These are phyloP conservation scores for Marisa cornuarietis DNA, from an alignment of 1,140 invertebrate species.

Conservation along the genomic window DNA sequence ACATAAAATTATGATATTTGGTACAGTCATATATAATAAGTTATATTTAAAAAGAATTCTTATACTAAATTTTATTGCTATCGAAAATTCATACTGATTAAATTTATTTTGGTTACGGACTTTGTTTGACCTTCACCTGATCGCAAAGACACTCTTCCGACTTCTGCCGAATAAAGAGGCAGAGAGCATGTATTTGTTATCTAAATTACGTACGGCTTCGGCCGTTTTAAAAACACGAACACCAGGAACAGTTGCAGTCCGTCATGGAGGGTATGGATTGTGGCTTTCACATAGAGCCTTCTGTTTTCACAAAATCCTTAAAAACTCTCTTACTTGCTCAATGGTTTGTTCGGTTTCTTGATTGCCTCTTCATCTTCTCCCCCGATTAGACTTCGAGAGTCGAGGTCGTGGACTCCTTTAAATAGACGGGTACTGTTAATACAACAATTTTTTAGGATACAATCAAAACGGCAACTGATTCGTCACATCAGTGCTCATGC, in stretches of 20 bases:
- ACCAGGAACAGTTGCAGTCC: conserved; percentile 5
- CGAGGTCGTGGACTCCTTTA: too few relatives aligned
- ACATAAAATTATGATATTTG: not conserved
- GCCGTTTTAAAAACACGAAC: conserved; percentile 19
- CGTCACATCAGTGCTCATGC: too few relatives aligned
- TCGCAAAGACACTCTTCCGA: conserved; percentile 2
- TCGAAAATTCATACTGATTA: not conserved
- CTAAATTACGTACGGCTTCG: conserved; percentile 11
- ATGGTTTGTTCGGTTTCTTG: too few relatives aligned
- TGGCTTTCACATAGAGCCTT: not conserved
- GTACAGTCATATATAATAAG: not conserved
- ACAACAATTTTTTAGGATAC: too few relatives aligned
- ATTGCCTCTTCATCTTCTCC: too few relatives aligned
- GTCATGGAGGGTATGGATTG: conserved; percentile 20
- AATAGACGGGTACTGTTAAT: too few relatives aligned
- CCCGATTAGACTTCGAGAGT: too few relatives aligned
- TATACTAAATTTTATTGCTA: not conserved
- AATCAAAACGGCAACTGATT: too few relatives aligned
- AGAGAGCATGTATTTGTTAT: conserved; percentile 26
- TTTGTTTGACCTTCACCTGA: not conserved
- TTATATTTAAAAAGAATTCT: not conserved
- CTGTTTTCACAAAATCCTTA: too few relatives aligned
- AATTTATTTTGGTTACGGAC: not conserved
- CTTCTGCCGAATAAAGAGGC: not conserved
- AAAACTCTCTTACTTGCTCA: too few relatives aligned